Percentiles rank a stretch among this genome's conserved stretches.
Evolutionary conservation across 1,140 invertebrate species (phyloP).

Genomic region (Lordiphosa clarofinis): DNA sequence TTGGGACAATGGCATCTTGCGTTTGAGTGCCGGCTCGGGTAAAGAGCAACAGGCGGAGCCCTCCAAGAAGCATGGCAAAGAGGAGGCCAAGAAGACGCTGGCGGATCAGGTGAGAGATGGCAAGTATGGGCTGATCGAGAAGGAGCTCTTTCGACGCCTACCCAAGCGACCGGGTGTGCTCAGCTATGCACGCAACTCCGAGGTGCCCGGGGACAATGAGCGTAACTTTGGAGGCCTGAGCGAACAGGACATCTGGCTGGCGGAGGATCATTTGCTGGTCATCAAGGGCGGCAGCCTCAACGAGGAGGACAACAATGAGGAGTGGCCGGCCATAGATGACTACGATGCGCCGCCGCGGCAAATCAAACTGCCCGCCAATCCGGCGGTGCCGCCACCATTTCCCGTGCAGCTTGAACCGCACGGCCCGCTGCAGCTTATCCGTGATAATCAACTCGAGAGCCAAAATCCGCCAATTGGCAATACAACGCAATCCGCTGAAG

Average conservation of each 20-base stretch:
- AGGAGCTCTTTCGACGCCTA: constrained; percentile 86
- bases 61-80: constrained; percentile 81
- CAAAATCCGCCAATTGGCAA: constrained; percentile 71
- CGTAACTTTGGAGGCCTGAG: constrained; percentile 90
- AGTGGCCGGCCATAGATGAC: constrained; percentile 90
- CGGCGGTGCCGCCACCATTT: constrained; percentile 92
- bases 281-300: constrained; percentile 86
- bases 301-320: constrained; percentile 55
- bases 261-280: constrained; percentile 92
- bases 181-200: constrained; percentile 88
- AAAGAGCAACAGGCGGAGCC: constrained; percentile 79
- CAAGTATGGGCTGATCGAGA: constrained; percentile 93
- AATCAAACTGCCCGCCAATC: constrained; percentile 87
- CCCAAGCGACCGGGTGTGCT: constrained; percentile 88
- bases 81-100: constrained; percentile 90
- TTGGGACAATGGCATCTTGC: constrained; percentile 85
- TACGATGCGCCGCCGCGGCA: constrained; percentile 89
- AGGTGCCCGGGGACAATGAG: constrained; percentile 88
- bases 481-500: constrained; percentile 60
- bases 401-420: constrained; percentile 90
- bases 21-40: constrained; percentile 85
- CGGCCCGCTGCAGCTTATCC: constrained; percentile 83
- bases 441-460: constrained; percentile 79
- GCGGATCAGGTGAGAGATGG: constrained; percentile 92
- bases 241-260: constrained; percentile 92